phyloP scores from a whole-genome alignment of 2,113 vertebrate genomes.

The Uropsilus gracilis region DNA sequence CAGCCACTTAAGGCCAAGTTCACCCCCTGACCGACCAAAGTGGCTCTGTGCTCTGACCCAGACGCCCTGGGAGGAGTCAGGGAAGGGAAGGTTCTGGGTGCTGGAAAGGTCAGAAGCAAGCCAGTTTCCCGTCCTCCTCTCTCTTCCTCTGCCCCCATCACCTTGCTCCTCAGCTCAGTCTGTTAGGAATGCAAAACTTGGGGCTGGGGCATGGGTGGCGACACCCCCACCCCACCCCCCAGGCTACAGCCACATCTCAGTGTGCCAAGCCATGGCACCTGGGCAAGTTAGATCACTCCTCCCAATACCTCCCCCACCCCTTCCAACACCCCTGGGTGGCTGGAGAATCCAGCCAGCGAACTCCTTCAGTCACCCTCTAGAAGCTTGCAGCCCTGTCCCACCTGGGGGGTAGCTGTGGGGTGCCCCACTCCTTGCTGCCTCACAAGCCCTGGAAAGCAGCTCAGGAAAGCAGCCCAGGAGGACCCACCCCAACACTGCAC shows the following conservation, averaged over 20 bases:
- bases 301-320: background rate
- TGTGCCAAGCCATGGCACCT: background rate
- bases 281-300: background rate
- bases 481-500: conserved; percentile 11
- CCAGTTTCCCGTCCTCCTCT: conserved; percentile 35
- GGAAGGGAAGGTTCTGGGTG: conserved; percentile 7
- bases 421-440: background rate
- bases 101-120: background rate
- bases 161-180: conserved; percentile 35
- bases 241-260: background rate
- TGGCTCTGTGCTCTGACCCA: conserved; percentile 7
- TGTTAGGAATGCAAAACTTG: conserved; percentile 82
- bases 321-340: background rate
- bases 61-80: background rate
- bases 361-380: background rate
- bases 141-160: background rate
- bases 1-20: conserved; percentile 60
- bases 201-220: conserved; percentile 16
- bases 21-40: background rate
- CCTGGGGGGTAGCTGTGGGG: background rate
- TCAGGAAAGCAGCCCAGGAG: conserved; percentile 37
- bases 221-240: background rate
- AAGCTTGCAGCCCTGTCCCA: background rate
- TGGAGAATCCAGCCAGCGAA: background rate
- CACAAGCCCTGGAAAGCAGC: background rate